Conservation (phyloP, 2,888 invertebrate species). For the Seladonia tumulorum region DNA sequence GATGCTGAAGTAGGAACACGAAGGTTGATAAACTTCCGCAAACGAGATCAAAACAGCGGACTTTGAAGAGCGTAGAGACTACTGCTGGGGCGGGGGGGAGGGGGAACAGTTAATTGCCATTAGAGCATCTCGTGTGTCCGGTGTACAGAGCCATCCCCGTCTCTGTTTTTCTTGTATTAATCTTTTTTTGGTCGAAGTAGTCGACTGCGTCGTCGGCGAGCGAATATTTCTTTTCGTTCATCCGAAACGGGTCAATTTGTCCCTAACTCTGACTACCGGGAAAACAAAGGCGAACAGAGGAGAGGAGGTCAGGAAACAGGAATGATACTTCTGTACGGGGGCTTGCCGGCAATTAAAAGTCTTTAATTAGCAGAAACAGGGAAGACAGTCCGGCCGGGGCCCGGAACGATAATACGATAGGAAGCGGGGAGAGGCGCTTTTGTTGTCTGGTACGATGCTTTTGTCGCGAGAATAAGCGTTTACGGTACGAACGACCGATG, state of each 20-base stretch:
- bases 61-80: not conserved
- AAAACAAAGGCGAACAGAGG: slow-evolving; percentile 14
- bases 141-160: not conserved
- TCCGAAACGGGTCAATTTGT: slow-evolving; percentile 24
- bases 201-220: not conserved
- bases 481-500: slow-evolving; percentile 32
- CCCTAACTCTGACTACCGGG: not conserved
- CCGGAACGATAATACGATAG: slow-evolving; percentile 35
- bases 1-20: slow-evolving; percentile 4
- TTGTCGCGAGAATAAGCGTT: slow-evolving; percentile 23
- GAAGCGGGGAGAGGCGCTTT: slow-evolving; percentile 13
- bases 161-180: not conserved
- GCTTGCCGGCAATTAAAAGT: slow-evolving; percentile 24
- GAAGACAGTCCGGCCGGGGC: not conserved
- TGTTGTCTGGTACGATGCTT: slow-evolving; percentile 25
- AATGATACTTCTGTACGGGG: slow-evolving; percentile 17
- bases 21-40: slow-evolving; percentile 12
- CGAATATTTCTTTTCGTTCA: slow-evolving; percentile 1
- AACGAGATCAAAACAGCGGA: slow-evolving; percentile 13
- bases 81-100: not conserved
- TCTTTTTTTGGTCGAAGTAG: not conserved
- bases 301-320: slow-evolving; percentile 19
- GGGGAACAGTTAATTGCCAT: slow-evolving; percentile 3
- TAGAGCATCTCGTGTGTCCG: not conserved
- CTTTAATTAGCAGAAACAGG: slow-evolving; percentile 43